Evolutionary conservation across 2,797 vertebrate species (phyloP).

Genomic region (Muscicapa comitata): DNA sequence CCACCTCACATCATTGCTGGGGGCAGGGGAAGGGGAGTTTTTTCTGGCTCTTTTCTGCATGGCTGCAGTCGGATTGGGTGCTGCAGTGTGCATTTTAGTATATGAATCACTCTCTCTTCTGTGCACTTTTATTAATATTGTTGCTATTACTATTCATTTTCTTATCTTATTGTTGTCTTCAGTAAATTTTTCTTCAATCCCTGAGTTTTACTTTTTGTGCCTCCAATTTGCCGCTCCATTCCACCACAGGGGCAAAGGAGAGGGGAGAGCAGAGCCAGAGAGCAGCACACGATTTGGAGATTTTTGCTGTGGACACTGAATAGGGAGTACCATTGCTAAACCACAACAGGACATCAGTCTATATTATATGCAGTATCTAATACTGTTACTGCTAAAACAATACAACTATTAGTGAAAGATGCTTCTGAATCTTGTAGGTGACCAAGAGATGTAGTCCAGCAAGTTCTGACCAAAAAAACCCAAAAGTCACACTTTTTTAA

Average conservation of each 20-base stretch:
- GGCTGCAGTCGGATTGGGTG: neutral
- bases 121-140: neutral
- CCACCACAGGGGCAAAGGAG: no score
- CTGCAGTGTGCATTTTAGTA: neutral
- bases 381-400: neutral
- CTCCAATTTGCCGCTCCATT: neutral
- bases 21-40: neutral
- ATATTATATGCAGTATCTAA: neutral
- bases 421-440: neutral
- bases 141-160: neutral
- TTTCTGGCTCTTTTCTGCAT: neutral
- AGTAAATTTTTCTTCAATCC: neutral
- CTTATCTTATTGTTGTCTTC: neutral
- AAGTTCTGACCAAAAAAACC: neutral
- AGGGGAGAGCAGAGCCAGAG: neutral
- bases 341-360: neutral
- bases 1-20: neutral
- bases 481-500: neutral
- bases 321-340: neutral
- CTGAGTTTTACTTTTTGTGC: neutral
- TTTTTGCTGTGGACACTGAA: neutral
- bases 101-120: neutral
- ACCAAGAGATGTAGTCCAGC: neutral
- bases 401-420: neutral
- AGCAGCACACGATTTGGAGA: neutral